These are phyloP conservation scores for Anas flavirostris DNA, from an alignment of 2,797 vertebrate genomes.

Conservation along the genomic window DNA sequence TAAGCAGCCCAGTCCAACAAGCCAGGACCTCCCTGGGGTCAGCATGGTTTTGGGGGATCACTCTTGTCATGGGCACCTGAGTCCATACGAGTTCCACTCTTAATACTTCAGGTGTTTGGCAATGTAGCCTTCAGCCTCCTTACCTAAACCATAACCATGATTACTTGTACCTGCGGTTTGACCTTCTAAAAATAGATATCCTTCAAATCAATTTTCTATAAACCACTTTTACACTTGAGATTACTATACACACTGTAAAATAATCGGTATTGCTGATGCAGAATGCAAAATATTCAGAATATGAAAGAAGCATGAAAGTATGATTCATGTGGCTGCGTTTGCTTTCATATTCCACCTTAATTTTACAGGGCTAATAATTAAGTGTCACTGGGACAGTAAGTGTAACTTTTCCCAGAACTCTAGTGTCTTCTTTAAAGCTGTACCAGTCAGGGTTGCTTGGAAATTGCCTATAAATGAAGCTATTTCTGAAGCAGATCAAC, in stretches of 20 bases:
- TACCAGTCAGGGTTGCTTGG: background rate
- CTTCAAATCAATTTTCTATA: constrained; percentile 28
- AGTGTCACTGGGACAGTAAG: background rate
- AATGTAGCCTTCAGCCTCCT: background rate
- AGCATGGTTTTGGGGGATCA: background rate
- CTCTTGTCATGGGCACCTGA: background rate
- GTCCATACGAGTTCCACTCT: background rate
- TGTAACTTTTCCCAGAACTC: background rate
- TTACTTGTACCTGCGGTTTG: background rate
- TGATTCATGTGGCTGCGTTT: background rate
- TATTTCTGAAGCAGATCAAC: background rate
- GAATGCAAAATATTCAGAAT: background rate
- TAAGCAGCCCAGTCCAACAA: background rate
- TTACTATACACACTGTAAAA: constrained; percentile 31
- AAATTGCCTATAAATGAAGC: background rate
- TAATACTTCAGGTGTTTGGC: background rate
- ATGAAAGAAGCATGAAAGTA: background rate
- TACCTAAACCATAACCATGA: background rate
- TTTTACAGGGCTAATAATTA: constrained; percentile 25
- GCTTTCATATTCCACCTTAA: constrained; percentile 4
- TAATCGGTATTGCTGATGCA: background rate
- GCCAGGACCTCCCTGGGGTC: background rate
- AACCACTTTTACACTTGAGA: background rate
- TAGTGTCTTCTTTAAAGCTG: background rate
- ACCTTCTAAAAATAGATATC: background rate